Evolutionary conservation across 2,797 vertebrate species (phyloP).

Genomic region (Catostomus latipinnis): DNA sequence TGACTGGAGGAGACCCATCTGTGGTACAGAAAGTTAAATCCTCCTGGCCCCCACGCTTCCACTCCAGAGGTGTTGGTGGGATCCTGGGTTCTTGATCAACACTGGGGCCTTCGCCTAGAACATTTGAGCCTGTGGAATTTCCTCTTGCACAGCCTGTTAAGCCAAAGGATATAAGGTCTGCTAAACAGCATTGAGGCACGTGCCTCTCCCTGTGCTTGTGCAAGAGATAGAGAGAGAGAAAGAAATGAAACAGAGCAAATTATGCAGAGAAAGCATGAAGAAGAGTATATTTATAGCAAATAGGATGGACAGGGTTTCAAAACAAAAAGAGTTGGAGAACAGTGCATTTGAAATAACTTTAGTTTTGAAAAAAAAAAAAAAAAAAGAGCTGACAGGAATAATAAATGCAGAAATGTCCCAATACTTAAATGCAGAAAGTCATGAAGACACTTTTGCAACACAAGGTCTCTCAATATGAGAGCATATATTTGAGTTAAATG

Average conservation of each 20-base stretch:
- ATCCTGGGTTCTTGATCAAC: slow-evolving; percentile 49
- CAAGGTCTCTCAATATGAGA: no score
- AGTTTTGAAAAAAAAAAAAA: no score
- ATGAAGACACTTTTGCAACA: no score
- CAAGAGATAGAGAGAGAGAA: slow-evolving; percentile 26
- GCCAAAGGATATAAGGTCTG: slow-evolving; percentile 49
- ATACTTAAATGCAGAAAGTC: no score
- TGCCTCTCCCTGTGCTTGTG: slow-evolving; percentile 60
- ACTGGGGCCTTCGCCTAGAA: slow-evolving; percentile 57
- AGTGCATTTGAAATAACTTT: no score
- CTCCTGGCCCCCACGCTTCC: slow-evolving; percentile 38
- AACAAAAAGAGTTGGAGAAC: neutral
- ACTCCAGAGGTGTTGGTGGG: slow-evolving; percentile 44
- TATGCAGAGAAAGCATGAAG: slow-evolving; percentile 36
- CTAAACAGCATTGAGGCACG: slow-evolving; percentile 56
- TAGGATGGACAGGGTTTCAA: slow-evolving; percentile 17
- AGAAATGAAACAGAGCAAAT: slow-evolving; percentile 20
- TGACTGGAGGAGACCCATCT: slow-evolving; percentile 40
- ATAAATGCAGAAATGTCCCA: no score
- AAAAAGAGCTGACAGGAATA: no score
- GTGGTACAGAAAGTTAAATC: slow-evolving; percentile 27
- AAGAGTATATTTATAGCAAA: slow-evolving; percentile 16
- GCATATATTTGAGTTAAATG: no score
- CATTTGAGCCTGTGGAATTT: slow-evolving; percentile 73
- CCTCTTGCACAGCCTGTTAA: slow-evolving; percentile 56